Evolutionary conservation across 2,888 invertebrate species (phyloP).

Genomic region (Ypsolopha sequella): DNA sequence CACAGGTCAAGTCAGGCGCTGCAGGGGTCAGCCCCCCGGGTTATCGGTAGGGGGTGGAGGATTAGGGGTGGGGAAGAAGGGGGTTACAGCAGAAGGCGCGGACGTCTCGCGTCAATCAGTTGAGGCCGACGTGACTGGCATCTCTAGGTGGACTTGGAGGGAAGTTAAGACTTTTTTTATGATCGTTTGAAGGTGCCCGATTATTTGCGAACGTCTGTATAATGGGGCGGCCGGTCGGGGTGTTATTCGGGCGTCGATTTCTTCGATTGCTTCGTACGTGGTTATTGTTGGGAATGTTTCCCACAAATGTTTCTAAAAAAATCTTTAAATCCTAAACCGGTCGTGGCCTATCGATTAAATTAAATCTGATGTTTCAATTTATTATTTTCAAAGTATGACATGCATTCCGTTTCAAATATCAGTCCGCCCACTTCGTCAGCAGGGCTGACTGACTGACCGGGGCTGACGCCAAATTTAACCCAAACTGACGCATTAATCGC

Average conservation of each 20-base stretch:
- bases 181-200: constrained; percentile 30
- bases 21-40: constrained; percentile 10
- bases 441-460: too few species aligned
- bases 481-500: neutral
- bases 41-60: constrained; percentile 14
- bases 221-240: constrained; percentile 4
- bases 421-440: too few species aligned
- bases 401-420: too few species aligned
- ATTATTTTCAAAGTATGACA: too few species aligned
- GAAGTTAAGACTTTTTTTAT: constrained; percentile 47
- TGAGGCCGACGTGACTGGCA: constrained; percentile 61
- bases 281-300: neutral
- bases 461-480: too few species aligned
- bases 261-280: constrained; percentile 2
- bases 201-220: constrained; percentile 26
- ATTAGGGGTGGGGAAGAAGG: constrained; percentile 8
- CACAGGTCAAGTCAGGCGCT: constrained; percentile 46
- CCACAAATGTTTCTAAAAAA: neutral
- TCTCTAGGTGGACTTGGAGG: constrained; percentile 32
- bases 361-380: too few species aligned
- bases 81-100: constrained; percentile 31
- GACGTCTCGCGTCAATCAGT: constrained; percentile 70
- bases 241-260: constrained; percentile 1
- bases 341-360: too few species aligned
- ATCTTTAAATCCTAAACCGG: too few species aligned